A percentile compares a stretch with the other conserved stretches of the same genome.
Conservation (phyloP, 2,888 invertebrate species). For the Idaea straminata region DNA sequence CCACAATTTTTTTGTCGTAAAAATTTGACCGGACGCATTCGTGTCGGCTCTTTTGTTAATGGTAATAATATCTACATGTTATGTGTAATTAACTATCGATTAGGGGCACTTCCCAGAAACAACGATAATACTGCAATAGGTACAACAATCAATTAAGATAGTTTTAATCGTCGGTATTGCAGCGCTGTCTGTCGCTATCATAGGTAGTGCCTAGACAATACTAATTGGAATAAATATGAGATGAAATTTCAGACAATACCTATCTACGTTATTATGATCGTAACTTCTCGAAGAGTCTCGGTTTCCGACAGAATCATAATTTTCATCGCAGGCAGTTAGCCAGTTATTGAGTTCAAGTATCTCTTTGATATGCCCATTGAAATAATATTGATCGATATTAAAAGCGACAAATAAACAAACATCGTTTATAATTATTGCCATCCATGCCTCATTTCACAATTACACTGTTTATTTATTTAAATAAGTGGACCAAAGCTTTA, state of each 20-base stretch:
- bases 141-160: background rate
- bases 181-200: background rate
- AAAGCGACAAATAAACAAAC: slow-evolving; percentile 51
- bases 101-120: background rate
- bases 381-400: slow-evolving; percentile 61
- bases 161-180: background rate
- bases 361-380: slow-evolving; percentile 57
- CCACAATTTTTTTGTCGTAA: too few relatives aligned
- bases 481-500: slow-evolving; percentile 24
- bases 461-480: slow-evolving; percentile 57
- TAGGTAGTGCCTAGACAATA: background rate
- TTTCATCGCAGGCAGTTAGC: slow-evolving; percentile 26
- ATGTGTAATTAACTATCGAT: slow-evolving; percentile 4
- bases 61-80: background rate
- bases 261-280: background rate
- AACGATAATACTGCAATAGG: background rate
- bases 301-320: slow-evolving; percentile 2
- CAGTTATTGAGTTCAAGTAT: slow-evolving; percentile 16
- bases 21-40: background rate
- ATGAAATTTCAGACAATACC: too few relatives aligned
- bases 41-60: background rate
- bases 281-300: background rate
- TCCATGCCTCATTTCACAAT: slow-evolving; percentile 44
- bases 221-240: background rate
- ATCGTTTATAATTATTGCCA: slow-evolving; percentile 37